Evolutionary conservation across 1,140 invertebrate species (phyloP), one percentile per base, ranked within the genome.

Genomic region (Eriosoma lanigerum): DNA sequence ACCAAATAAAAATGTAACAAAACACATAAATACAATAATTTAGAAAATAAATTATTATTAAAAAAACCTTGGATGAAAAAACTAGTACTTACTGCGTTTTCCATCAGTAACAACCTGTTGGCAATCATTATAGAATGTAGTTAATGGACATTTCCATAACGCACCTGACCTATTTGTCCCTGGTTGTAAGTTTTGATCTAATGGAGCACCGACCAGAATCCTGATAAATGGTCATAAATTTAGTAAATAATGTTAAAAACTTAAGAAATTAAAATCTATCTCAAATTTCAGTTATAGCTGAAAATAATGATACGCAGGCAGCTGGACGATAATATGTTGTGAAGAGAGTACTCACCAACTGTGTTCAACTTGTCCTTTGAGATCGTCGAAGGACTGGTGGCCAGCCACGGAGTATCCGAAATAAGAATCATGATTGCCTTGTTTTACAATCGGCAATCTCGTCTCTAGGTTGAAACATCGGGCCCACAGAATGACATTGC

Each of bases 391-490:
- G 82, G 90, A 89, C 82, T 91, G 88, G 86, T 96, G 94, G 86
- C 95, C 90, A 64, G 94, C 94, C 19, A 96, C 91, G 50, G 94
- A 94, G 88, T 92, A 96, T 86, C 94, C 94, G 87, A 96, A 96
- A 87, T 94, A 95, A 60, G 93, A 92, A 52, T 89, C 90, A 32
- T 83, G 82, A 56, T 85, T 82, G 82, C 93, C 94, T 76, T 88
- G 86, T 87, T 95, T 95, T 83, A 95, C 89, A 84, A 96, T 88
- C 84, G 94, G 93, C 86, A 96, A 90, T 85, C 92, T 89, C 68
- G 92, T 88, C 85, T 96, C 94, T 83, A 96, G 88, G 88, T 96
- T 96, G 87, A 96, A 96, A 85, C 86, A 48, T 1, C 15, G n/a
- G 8, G 9, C 19, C 0, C 1, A 21, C 1, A 12, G 8, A 0